Evolutionary conservation across 1,140 invertebrate species (phyloP).

Genomic region (Heliothis subflexa): DNA sequence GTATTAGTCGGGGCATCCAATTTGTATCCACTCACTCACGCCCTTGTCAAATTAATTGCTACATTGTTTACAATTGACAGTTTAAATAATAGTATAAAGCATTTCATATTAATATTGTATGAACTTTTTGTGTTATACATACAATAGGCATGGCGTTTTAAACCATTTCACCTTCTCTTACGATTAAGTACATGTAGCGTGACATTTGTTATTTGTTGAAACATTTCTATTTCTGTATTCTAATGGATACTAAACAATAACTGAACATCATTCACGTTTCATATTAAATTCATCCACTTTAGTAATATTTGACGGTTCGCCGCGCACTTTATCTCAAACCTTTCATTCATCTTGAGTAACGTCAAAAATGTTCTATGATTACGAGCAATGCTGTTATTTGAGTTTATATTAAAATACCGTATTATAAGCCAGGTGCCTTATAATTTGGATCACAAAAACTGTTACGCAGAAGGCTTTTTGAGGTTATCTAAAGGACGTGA

Average conservation of each 20-base stretch:
- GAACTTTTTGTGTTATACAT: no score
- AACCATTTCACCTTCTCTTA: neutral
- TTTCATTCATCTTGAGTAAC: neutral
- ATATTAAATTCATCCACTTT: no score
- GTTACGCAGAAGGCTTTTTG: neutral
- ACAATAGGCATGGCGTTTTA: neutral
- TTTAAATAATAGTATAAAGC: no score
- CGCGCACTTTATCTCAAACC: neutral
- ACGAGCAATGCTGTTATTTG: neutral
- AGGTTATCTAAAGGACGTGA: conserved; percentile 1
- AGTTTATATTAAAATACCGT: neutral
- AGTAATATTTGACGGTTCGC: neutral
- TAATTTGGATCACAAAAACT: neutral
- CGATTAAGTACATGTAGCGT: no score
- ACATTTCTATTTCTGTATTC: no score
- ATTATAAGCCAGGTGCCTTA: neutral
- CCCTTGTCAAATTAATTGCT: conserved; percentile 5
- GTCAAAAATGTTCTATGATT: no score
- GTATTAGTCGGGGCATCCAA: neutral
- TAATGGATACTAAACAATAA: no score
- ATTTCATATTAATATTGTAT: no score
- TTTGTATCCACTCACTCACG: neutral
- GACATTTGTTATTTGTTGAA: no score
- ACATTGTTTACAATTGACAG: no score
- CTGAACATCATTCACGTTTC: no score